A percentile compares a stretch with the other conserved stretches of the same genome.
Conservation (phyloP, 2,888 invertebrate species). For the Cerceris rybyensis region DNA sequence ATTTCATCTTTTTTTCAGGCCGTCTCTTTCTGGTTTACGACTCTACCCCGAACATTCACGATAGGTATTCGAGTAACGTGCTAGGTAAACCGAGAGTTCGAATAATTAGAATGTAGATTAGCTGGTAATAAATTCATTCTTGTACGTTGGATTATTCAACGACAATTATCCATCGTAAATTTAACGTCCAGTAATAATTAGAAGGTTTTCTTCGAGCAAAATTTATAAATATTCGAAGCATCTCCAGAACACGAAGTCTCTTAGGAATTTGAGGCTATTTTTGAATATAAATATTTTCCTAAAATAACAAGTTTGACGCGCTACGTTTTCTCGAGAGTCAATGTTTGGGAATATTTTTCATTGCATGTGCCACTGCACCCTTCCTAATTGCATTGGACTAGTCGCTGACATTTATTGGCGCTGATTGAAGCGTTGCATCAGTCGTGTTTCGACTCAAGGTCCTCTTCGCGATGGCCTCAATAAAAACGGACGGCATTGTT, state of each 20-base stretch:
- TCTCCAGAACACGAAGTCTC: too few relatives aligned
- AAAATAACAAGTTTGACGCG: neutral
- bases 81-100: too few relatives aligned
- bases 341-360: slow-evolving; percentile 15
- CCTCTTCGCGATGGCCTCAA: slow-evolving; percentile 68
- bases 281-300: too few relatives aligned
- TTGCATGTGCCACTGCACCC: slow-evolving; percentile 54
- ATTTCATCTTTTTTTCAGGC: slow-evolving; percentile 12
- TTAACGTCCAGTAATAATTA: neutral
- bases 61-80: too few relatives aligned
- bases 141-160: too few relatives aligned
- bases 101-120: too few relatives aligned
- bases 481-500: slow-evolving; percentile 63
- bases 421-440: slow-evolving; percentile 75
- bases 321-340: slow-evolving; percentile 18
- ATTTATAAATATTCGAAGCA: too few relatives aligned
- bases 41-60: neutral
- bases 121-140: too few relatives aligned
- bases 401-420: slow-evolving; percentile 75
- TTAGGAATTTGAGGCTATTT: too few relatives aligned
- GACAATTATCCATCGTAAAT: neutral
- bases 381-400: slow-evolving; percentile 73
- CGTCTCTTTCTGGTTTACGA: neutral
- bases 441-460: slow-evolving; percentile 75
- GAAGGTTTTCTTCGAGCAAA: too few relatives aligned